A percentile compares a stretch with the other conserved stretches of the same genome.
Evolutionary conservation across 2,888 invertebrate species (phyloP).

Genomic region (Trichogramma evanescens): DNA sequence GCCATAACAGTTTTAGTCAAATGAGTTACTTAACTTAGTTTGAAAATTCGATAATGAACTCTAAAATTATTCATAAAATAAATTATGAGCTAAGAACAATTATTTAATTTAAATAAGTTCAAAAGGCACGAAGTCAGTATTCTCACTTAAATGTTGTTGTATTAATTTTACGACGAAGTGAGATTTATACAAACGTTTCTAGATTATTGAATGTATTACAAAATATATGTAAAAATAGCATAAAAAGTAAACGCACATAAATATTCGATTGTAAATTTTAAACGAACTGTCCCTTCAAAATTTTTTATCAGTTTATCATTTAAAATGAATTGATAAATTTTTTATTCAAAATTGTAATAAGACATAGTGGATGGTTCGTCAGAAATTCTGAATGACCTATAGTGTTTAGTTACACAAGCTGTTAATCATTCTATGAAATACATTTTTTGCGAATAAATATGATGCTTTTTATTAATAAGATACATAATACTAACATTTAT

Average conservation of each 20-base stretch:
- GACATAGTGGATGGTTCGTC: not conserved
- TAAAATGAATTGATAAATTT: not conserved
- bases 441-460: conserved; percentile 41
- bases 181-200: conserved; percentile 16
- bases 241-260: conserved; percentile 8
- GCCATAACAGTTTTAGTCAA: not conserved
- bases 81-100: not conserved
- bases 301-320: conserved; percentile 8
- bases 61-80: not conserved
- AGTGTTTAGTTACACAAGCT: conserved; percentile 9
- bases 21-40: not conserved
- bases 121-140: too few species aligned
- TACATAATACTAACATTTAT: conserved; percentile 41
- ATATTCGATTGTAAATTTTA: conserved; percentile 40
- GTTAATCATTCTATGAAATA: conserved; percentile 25
- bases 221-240: not conserved
- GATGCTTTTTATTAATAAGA: conserved; percentile 40
- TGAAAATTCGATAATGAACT: not conserved
- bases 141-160: not conserved
- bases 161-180: not conserved
- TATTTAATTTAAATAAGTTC: too few species aligned
- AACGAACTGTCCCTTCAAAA: conserved; percentile 33
- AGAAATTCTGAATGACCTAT: conserved; percentile 1
- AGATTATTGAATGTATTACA: conserved; percentile 9
- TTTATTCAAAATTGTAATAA: not conserved